Conservation (phyloP, 2,797 vertebrate species). For the Limosa lapponica region DNA sequence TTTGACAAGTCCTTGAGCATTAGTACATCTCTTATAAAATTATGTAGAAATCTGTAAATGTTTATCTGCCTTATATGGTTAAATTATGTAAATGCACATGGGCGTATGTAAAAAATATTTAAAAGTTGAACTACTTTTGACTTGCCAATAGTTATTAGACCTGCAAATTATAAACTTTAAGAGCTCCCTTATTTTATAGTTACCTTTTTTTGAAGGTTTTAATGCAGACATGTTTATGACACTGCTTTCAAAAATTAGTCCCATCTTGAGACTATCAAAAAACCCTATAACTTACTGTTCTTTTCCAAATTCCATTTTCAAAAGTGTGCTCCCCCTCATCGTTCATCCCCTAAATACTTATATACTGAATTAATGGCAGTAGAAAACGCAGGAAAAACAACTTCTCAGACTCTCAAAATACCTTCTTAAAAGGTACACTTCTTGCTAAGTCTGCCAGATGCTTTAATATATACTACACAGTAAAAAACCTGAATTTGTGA, state of each 20-base stretch:
- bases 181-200: not conserved
- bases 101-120: not conserved
- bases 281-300: not conserved
- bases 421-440: not conserved
- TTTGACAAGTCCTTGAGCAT: not conserved
- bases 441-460: not conserved
- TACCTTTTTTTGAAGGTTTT: not conserved
- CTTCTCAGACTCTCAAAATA: not conserved
- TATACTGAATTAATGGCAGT: not conserved
- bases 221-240: not conserved
- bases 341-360: not conserved
- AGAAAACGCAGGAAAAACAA: not conserved
- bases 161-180: not conserved
- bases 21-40: not conserved
- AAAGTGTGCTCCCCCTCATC: not conserved
- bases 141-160: not conserved
- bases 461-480: not conserved
- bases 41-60: not conserved
- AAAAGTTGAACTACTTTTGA: not conserved
- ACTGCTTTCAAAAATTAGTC: not conserved
- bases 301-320: not conserved
- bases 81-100: not conserved
- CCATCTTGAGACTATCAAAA: not conserved
- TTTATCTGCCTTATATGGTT: not conserved
- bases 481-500: not conserved